Evolutionary conservation across 2,113 vertebrate genomes (phyloP), one percentile per base, ranked within the genome.

Genomic region (Lonchura striata): DNA sequence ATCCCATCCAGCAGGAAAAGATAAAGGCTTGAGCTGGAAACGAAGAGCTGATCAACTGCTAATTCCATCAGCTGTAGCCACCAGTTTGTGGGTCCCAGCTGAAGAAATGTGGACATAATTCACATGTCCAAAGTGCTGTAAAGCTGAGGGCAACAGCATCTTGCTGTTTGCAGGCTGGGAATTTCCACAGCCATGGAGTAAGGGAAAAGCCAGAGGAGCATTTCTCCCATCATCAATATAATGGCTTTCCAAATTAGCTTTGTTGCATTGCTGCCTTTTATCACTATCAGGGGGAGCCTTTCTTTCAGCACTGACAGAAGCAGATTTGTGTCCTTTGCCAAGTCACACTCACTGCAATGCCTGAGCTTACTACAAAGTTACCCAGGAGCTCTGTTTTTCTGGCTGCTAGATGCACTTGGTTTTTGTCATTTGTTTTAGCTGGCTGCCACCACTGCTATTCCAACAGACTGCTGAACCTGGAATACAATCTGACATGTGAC

Each of bases 41-140:
- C 0, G 0, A 37, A 53, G 41, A 77, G n/a, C 64, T 23, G 37
- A 57, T 57, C 21, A 41, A 8, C 22, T 18, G 19, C 50, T 77
- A 33, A 65, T 9, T 9, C 2, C 63, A 80, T 56, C 53, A 49
- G 61, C 35, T 63, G 53, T 76, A 37, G 75, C 50, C 86, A 88
- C 68, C 19, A 47, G 37, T 50, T 69, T 23, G n/a, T 33, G n/a
- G 21, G 19, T 52, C 9, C 13, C 33, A 33, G 8, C 39, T 56
- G 59, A 65, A 65, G 54, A 76, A 65, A 56, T 0, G 3, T 35
- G 42, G 71, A 35, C 35, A 7, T 4, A 15, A 37, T 9, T 66
- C 30, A 44, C 28, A 24, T 13, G 15, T 28, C 5, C 16, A 10
- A 52, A 76, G 33, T n/a, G 31, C 52, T 42, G 42, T 20, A 33